Percentiles rank a stretch among this genome's conserved stretches.
Evolutionary conservation across 2,113 vertebrate species (phyloP).

Genomic region (Macroglossus sobrinus): DNA sequence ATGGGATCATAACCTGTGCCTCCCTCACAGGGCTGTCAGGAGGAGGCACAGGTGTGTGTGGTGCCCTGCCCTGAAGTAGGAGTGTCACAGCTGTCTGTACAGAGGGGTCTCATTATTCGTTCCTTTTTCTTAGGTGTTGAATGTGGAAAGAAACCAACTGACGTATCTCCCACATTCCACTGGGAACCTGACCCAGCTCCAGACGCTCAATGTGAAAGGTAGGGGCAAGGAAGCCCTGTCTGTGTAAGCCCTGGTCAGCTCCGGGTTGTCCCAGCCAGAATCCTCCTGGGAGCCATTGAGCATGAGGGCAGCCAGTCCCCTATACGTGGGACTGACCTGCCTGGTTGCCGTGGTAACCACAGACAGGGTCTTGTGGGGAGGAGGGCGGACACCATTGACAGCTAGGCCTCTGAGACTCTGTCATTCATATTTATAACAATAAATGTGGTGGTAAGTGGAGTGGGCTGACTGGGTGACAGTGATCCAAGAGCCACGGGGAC

Average conservation of each 20-base stretch:
- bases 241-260: accelerated
- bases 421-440: accelerated
- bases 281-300: neutral
- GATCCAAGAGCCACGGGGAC: accelerated
- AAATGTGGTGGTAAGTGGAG: accelerated
- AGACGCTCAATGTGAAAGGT: conserved; percentile 95
- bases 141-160: conserved; percentile 91
- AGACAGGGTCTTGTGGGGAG: neutral
- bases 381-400: neutral
- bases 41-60: neutral
- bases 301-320: neutral
- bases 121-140: conserved; percentile 88
- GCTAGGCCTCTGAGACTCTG: accelerated
- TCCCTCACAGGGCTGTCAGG: neutral
- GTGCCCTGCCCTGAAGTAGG: neutral
- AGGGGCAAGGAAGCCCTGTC: neutral
- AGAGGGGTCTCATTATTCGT: neutral
- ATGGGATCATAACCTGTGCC: accelerated
- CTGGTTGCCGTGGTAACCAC: neutral
- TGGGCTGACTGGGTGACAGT: neutral
- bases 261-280: neutral
- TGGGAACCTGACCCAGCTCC: conserved; percentile 88
- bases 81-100: accelerated
- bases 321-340: neutral
- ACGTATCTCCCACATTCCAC: conserved; percentile 88